Percentiles rank a stretch among this genome's conserved stretches.
Evolutionary conservation across 1,140 invertebrate species (phyloP).

Genomic region (Episyrphus balteatus): DNA sequence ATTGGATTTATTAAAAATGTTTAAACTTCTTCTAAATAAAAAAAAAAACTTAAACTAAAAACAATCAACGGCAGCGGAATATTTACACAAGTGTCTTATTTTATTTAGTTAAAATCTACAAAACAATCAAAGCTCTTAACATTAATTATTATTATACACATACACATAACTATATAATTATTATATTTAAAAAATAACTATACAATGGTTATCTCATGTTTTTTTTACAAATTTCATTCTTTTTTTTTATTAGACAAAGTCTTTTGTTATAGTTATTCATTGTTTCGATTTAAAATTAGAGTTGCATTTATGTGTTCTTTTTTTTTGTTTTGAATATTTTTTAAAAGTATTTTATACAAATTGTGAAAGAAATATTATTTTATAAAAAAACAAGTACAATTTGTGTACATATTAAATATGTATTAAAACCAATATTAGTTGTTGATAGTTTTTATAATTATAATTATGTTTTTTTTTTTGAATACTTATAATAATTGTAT

Average conservation of each 20-base stretch:
- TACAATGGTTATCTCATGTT: conserved; percentile 4
- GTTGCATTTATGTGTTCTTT: conserved; percentile 11
- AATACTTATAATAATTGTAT: too few species aligned
- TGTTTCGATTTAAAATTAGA: neutral
- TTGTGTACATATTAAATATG: too few species aligned
- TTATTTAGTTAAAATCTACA: neutral
- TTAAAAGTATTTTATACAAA: conserved; percentile 7
- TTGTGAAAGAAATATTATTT: neutral
- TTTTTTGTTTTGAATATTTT: conserved; percentile 18
- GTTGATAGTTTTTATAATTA: too few species aligned
- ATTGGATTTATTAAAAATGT: conserved; percentile 80
- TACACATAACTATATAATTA: conserved; percentile 3
- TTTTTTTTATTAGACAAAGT: conserved; percentile 1
- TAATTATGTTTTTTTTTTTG: too few species aligned
- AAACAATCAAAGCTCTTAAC: conserved; percentile 1
- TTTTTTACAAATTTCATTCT: conserved; percentile 2
- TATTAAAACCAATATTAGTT: too few species aligned
- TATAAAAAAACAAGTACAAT: conserved; percentile 16
- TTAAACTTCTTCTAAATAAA: neutral
- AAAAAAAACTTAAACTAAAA: neutral
- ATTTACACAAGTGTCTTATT: conserved; percentile 1
- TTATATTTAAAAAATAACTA: conserved; percentile 5
- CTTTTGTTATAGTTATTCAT: conserved; percentile 12
- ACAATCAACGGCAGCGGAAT: neutral
- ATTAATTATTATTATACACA: neutral